Evolutionary conservation across 2,113 vertebrate species (phyloP).

Genomic region (Zapornia atra): DNA sequence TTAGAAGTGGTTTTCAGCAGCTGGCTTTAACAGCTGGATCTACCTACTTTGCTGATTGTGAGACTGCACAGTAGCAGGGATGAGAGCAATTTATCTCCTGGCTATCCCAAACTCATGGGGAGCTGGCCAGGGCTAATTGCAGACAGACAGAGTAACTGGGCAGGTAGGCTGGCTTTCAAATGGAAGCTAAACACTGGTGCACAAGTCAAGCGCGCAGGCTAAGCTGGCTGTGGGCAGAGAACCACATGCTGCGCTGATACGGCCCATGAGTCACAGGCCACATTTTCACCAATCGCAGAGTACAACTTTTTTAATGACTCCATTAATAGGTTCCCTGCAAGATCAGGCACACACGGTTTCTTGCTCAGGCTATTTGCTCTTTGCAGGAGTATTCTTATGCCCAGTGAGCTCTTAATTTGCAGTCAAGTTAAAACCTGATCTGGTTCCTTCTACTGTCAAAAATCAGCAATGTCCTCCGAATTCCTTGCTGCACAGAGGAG

Average conservation of each 20-base stretch:
- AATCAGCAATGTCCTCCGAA: neutral
- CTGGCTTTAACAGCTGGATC: slow-evolving; percentile 36
- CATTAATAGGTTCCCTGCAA: slow-evolving; percentile 48
- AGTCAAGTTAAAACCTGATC: slow-evolving; percentile 32
- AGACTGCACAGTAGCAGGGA: neutral
- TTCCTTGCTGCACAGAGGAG: slow-evolving; percentile 4
- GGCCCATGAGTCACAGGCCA: neutral
- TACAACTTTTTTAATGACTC: slow-evolving; percentile 23
- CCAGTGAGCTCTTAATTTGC: slow-evolving; percentile 16
- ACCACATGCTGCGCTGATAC: neutral
- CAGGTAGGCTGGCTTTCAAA: neutral
- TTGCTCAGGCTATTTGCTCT: slow-evolving; percentile 33
- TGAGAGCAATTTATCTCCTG: neutral
- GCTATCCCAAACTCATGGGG: neutral
- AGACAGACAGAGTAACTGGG: neutral
- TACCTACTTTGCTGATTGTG: neutral
- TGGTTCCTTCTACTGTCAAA: slow-evolving; percentile 18
- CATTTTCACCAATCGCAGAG: slow-evolving; percentile 4
- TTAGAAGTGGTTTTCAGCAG: slow-evolving; percentile 36
- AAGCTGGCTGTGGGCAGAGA: slow-evolving; percentile 34
- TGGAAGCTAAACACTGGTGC: neutral
- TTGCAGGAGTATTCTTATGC: slow-evolving; percentile 1
- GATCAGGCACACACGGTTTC: slow-evolving; percentile 44
- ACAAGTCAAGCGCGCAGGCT: neutral
- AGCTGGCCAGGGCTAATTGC: neutral